Evolutionary conservation across 2,113 vertebrate species (phyloP).

Genomic region (Macquaria ambigua): DNA sequence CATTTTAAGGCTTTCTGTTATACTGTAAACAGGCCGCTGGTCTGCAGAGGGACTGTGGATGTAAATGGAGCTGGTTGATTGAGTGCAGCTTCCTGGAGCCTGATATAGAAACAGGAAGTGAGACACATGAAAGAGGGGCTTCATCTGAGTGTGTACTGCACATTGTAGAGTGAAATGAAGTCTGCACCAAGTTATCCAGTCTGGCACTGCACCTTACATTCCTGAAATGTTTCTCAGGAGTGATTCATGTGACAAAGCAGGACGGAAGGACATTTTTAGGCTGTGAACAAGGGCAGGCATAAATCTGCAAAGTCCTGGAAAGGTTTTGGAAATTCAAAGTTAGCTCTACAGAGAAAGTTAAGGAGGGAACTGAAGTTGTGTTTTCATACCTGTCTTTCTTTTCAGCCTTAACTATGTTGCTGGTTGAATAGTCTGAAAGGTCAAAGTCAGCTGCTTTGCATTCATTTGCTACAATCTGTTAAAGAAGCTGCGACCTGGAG

Average conservation of each 20-base stretch:
- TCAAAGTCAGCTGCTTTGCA: slow-evolving; percentile 2
- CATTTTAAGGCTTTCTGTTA: slow-evolving; percentile 3
- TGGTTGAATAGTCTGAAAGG: background rate
- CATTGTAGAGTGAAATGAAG: background rate
- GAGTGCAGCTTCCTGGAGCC: slow-evolving; percentile 37
- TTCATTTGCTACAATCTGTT: background rate
- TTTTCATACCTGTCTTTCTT: slow-evolving; percentile 1
- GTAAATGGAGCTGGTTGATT: slow-evolving; percentile 22
- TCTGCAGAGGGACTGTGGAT: background rate
- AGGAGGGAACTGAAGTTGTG: background rate
- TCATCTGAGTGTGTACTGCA: background rate
- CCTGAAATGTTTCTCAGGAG: slow-evolving; percentile 32
- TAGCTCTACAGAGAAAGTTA: background rate
- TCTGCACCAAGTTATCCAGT: background rate
- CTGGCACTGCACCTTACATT: slow-evolving; percentile 20
- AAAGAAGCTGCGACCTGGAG: background rate
- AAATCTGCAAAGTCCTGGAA: slow-evolving; percentile 5
- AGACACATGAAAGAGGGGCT: slow-evolving; percentile 22
- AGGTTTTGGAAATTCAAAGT: background rate
- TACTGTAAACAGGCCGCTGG: slow-evolving; percentile 33
- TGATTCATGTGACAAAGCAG: slow-evolving; percentile 8
- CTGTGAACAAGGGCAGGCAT: background rate
- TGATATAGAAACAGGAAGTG: slow-evolving; percentile 54
- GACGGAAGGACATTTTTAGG: slow-evolving; percentile 26
- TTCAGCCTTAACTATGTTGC: background rate